These are phyloP conservation scores for Folsomia manolachei DNA, from an alignment of 2,888 invertebrate genomes.

Conservation along the genomic window DNA sequence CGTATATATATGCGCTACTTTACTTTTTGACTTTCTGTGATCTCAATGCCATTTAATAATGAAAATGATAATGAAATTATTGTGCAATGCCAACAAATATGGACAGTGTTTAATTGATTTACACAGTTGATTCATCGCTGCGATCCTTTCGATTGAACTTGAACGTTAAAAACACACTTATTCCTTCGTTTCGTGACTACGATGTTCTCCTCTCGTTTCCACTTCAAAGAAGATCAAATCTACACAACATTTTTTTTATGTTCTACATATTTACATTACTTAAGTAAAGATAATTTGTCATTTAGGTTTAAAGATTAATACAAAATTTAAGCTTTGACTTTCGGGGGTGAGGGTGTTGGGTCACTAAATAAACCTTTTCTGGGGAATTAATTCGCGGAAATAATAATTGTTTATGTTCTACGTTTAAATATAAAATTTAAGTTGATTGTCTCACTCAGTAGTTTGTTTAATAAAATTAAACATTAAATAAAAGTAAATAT, in stretches of 20 bases:
- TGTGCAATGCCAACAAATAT: constrained; percentile 21
- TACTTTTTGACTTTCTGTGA: constrained; percentile 26
- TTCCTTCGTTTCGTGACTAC: background rate
- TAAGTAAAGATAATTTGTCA: background rate
- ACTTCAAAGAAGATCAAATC: background rate
- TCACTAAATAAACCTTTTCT: no score
- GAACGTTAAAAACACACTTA: constrained; percentile 9
- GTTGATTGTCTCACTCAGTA: no score
- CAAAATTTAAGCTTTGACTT: no score
- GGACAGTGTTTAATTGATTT: constrained; percentile 42
- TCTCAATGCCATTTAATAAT: constrained; percentile 18
- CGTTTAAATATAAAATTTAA: no score
- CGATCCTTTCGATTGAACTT: constrained; percentile 19
- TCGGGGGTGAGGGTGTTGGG: no score
- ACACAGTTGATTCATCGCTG: constrained; percentile 44
- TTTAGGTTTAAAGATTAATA: no score
- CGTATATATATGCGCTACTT: background rate
- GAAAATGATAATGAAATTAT: constrained; percentile 22
- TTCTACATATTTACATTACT: constrained; percentile 28
- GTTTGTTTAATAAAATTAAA: no score
- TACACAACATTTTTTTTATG: constrained; percentile 22
- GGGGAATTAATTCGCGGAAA: no score
- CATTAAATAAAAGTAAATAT: no score
- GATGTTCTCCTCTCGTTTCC: background rate
- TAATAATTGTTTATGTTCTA: no score